Base-by-base conservation (phyloP, 2,797 vertebrate genomes). In the Aldrovandia affinis region DNA sequence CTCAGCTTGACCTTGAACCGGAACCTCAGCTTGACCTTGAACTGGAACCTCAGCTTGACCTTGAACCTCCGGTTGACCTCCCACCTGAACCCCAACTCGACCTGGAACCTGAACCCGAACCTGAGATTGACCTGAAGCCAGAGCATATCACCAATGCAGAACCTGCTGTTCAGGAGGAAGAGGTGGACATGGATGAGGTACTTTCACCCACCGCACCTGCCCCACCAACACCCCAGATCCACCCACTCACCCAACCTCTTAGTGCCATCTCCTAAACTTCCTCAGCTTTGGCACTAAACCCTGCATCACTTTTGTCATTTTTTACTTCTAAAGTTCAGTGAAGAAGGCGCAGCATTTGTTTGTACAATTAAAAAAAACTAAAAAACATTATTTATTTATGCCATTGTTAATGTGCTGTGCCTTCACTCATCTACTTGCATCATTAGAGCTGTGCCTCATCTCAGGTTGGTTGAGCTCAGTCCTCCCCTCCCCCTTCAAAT, bases 101-200 rank as follows among this genome's bases (percentile, higher is more conserved):
- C 7, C 50, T 18, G 33, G 33, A 75, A 25, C 70, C 39, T 4
- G 73, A 25, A 15, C n/a, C 78, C 12, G 57, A 78, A 25, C 68
- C 68, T 25, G 63, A 47, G 81, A 25, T 59, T 65, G 73, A 36
- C 73, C 59, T 86, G 39, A 15, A 92, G 88, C 89, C 90, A 91
- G 95, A 94, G 85, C 95, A 90, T 84, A 87, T 91, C 89, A 91
- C 84, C 25, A 90, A 85, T 0, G 85, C 93, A 86, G 92, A 89
- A 63, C 89, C 92, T 7, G 90, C 83, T 84, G 88, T 81, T 44
- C 83, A 92, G 90, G 89, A 91, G 78, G 90, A 92, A 88, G 95
- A 96, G 83, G 93, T 95, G 52, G 86, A 93, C 83, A 91, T 96
- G 88, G 93, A 94, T 93, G 95, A 98, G 97, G 98, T 99, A 96